These are phyloP conservation scores for Corythucha ciliata DNA, from an alignment of 2,888 invertebrate genomes.

Conservation along the genomic window DNA sequence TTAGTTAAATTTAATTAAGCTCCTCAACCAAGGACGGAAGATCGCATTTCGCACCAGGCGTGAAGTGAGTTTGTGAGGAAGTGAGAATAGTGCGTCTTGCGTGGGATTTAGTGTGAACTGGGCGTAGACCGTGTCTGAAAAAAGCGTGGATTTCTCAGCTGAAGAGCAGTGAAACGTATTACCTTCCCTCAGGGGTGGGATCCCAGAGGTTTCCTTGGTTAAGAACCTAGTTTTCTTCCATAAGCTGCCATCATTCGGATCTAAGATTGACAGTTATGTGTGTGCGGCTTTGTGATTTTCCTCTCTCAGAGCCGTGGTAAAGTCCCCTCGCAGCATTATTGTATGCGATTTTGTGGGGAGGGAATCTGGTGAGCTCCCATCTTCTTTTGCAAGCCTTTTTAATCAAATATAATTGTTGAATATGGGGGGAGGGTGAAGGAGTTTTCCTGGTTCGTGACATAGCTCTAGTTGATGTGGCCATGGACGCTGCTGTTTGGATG, in stretches of 20 bases:
- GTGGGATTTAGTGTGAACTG: slow-evolving; percentile 14
- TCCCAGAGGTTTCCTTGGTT: slow-evolving; percentile 1
- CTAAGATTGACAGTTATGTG: neutral
- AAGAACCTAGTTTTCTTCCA: slow-evolving; percentile 5
- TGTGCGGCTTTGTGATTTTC: neutral
- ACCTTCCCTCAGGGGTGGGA: slow-evolving; percentile 6
- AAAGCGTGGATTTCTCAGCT: slow-evolving; percentile 6
- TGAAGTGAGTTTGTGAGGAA: slow-evolving; percentile 4
- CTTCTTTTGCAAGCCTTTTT: slow-evolving; percentile 2
- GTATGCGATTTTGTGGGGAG: neutral
- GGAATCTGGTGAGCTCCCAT: slow-evolving; percentile 4
- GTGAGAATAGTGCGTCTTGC: no score
- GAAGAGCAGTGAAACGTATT: neutral
- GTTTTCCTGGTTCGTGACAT: neutral
- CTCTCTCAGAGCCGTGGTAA: neutral
- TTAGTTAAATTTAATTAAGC: no score
- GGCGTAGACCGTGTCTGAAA: neutral
- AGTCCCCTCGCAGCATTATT: neutral
- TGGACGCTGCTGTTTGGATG: slow-evolving; percentile 1
- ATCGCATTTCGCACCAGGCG: slow-evolving; percentile 14
- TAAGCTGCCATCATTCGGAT: neutral
- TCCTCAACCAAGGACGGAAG: no score
- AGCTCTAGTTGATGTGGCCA: neutral
- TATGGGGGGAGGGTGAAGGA: no score
- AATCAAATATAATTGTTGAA: slow-evolving; percentile 2